These are phyloP conservation scores for Casuarius casuarius DNA, from an alignment of 2,113 vertebrate species.

Conservation along the genomic window DNA sequence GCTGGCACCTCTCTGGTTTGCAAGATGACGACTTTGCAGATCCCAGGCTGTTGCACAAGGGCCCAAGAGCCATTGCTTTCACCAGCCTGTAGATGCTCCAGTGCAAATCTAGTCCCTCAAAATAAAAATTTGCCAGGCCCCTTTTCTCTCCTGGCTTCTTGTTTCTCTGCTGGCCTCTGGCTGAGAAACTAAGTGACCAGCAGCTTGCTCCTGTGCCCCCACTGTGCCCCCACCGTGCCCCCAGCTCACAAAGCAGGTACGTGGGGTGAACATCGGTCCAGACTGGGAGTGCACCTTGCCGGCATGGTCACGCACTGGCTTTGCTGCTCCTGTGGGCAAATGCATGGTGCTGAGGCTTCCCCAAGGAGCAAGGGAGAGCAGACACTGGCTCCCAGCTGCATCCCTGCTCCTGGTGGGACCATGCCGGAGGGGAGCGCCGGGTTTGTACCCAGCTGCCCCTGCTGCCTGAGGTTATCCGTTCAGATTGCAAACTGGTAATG, in stretches of 20 bases:
- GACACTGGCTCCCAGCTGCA: not conserved
- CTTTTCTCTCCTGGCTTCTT: not conserved
- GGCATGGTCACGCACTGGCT: not conserved
- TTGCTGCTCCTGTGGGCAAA: not conserved
- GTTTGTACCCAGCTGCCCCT: not conserved
- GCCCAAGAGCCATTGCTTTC: not conserved
- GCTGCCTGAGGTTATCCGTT: not conserved
- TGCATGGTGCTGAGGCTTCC: not conserved
- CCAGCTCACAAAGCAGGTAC: not conserved
- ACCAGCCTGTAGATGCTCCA: not conserved
- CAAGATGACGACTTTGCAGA: not conserved
- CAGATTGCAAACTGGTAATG: not conserved
- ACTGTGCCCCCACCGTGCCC: fast-evolving
- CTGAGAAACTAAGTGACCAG: not conserved
- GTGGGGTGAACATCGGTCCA: fast-evolving
- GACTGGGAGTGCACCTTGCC: fast-evolving
- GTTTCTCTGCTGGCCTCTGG: not conserved
- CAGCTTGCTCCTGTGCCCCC: not conserved
- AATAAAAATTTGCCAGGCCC: not conserved
- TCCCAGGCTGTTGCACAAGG: not conserved
- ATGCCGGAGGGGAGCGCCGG: fast-evolving
- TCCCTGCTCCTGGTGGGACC: fast-evolving
- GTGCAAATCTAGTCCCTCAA: not conserved
- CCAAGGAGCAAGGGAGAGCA: not conserved
- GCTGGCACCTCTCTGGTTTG: not conserved